Evolutionary conservation across 2,888 invertebrate genomes (phyloP).

Genomic region (Cabera pusaria): DNA sequence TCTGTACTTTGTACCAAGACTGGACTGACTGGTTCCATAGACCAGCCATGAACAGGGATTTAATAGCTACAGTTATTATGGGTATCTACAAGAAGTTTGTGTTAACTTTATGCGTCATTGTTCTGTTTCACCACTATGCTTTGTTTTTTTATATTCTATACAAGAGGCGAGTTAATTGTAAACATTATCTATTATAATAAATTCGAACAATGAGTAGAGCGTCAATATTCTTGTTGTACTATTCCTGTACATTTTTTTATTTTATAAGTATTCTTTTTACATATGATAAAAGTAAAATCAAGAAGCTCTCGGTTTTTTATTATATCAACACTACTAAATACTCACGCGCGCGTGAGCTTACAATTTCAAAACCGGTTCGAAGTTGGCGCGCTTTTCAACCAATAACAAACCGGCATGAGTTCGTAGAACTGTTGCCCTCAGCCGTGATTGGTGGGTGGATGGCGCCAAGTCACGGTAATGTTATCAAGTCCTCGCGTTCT

Average conservation of each 20-base stretch:
- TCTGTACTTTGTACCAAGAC: conserved; percentile 33
- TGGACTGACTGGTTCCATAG: conserved; percentile 57
- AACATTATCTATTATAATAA: too few relatives aligned
- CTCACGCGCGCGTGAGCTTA: conserved; percentile 48
- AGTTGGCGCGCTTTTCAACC: conserved; percentile 62
- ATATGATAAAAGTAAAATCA: too few relatives aligned
- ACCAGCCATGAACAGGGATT: conserved; percentile 47
- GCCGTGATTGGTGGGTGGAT: conserved; percentile 49
- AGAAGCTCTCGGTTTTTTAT: conserved; percentile 38
- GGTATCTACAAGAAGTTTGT: too few relatives aligned
- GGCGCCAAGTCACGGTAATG: too few relatives aligned
- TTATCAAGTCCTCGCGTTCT: conserved; percentile 16
- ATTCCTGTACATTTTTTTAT: too few relatives aligned
- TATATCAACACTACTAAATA: conserved; percentile 31
- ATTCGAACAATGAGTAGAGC: too few relatives aligned
- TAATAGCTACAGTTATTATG: conserved; percentile 26
- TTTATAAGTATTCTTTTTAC: too few relatives aligned
- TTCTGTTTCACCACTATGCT: too few relatives aligned
- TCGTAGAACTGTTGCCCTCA: conserved; percentile 72
- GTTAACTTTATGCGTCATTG: too few relatives aligned
- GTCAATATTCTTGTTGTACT: too few relatives aligned
- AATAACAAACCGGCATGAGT: conserved; percentile 54
- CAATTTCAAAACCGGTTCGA: conserved; percentile 54
- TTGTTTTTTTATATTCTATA: too few relatives aligned
- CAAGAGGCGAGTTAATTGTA: too few relatives aligned